Evolutionary conservation across 2,888 invertebrate genomes (phyloP), one percentile per base, ranked within the genome.

Genomic region (Caprella mutica): DNA sequence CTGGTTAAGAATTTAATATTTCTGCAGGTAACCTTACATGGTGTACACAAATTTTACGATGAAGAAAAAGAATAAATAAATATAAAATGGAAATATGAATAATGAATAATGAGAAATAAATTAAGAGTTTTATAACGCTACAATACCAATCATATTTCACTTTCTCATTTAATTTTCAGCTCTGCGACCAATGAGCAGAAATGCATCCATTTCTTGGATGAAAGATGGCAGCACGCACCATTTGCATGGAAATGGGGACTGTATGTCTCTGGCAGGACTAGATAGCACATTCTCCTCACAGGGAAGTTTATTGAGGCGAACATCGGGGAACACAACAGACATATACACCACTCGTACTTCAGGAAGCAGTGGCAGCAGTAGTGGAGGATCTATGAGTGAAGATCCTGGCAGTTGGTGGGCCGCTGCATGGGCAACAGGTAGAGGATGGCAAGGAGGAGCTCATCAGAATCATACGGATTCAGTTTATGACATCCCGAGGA

Each of bases 361-460:
- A 19, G 48, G 48, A 27, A 48, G 48, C 30, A 48, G 55, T 17
- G 46, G 55, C 35, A 55, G 55, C 35, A 55, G 55, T 23, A 55
- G 55, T 30, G 46, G 55, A 35, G 55, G 55, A 19, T 44, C 44
- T 35, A 43, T 55, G 8, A 46, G 55, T 21, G 56, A 38, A 12
- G 63, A 63, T 29, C 57, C 56, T 17, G 50, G 44, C 8, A 40
- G 54, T 29, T 63, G 63, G 63, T 59, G 59, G 56, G 56, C 59
- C 12, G 40, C 53, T 39, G 54, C 63, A 21, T 63, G 63, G 63
- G 59, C 63, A 29, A 52, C 54, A 21, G 56, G 63, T 6, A 56
- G 51, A 30, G 50, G 56, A 23, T 44, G 55, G 44, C 55, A 58
- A 55, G 59, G 53, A 48, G 52, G 56, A 17, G 54, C 60, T 39